phyloP scores from a whole-genome alignment of 2,797 vertebrate species.

The Coregonus sp. region DNA sequence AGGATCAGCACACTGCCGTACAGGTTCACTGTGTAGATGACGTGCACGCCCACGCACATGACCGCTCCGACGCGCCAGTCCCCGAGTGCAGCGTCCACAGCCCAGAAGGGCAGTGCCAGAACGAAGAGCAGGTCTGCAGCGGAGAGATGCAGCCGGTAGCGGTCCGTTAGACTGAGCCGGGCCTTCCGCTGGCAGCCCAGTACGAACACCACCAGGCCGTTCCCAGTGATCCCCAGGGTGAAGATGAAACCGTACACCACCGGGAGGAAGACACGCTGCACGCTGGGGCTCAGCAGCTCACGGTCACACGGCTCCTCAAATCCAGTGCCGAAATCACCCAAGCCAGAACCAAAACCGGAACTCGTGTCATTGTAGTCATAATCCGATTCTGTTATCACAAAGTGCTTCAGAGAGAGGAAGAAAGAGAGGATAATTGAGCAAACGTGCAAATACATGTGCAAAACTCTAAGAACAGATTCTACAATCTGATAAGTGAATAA shows the following conservation, averaged over 20 bases:
- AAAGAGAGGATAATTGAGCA: neutral
- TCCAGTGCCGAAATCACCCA: conserved; percentile 77
- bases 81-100: conserved; percentile 83
- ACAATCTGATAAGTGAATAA: neutral
- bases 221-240: conserved; percentile 89
- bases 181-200: conserved; percentile 95
- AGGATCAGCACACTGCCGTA: conserved; percentile 97
- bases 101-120: conserved; percentile 95
- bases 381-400: conserved; percentile 44
- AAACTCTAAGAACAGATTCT: neutral
- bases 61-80: conserved; percentile 89
- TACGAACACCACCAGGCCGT: conserved; percentile 92
- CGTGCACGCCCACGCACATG: conserved; percentile 88
- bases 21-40: conserved; percentile 95
- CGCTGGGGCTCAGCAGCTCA: conserved; percentile 77
- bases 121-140: conserved; percentile 97
- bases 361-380: conserved; percentile 75
- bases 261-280: conserved; percentile 89
- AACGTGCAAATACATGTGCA: neutral
- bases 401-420: conserved; percentile 55
- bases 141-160: conserved; percentile 93
- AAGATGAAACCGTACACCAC: conserved; percentile 93
- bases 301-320: conserved; percentile 80
- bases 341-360: conserved; percentile 74
- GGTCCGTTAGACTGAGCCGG: conserved; percentile 91